Percentiles rank a stretch among this genome's conserved stretches.
phyloP scores from a whole-genome alignment of 2,113 vertebrate species.

The Gnathonemus echidnorhynchus region DNA sequence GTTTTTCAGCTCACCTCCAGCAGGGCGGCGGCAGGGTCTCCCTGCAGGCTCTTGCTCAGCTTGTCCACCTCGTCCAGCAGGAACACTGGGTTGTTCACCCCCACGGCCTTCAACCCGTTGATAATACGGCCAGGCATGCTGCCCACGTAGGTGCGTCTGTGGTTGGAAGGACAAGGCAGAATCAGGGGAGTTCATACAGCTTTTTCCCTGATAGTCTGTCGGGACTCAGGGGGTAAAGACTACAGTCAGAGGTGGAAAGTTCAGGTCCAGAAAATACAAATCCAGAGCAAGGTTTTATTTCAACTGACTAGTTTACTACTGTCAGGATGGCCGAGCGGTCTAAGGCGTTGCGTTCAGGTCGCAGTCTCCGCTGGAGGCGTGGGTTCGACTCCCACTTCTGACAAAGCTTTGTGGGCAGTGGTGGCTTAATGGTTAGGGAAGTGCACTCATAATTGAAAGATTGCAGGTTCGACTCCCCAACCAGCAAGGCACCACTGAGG shows the following conservation, averaged over 20 bases:
- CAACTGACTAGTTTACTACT: neutral
- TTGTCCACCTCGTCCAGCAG: conserved; percentile 96
- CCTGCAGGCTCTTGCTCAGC: conserved; percentile 88
- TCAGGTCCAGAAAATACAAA: neutral
- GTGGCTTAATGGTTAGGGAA: too few relatives aligned
- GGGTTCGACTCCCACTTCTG: conserved; percentile 65
- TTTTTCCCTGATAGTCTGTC: neutral
- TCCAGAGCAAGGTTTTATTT: neutral
- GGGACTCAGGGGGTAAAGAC: neutral
- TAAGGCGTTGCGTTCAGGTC: conserved; percentile 61
- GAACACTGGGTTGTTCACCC: conserved; percentile 92
- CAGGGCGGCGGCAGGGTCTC: conserved; percentile 89
- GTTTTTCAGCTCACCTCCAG: conserved; percentile 72
- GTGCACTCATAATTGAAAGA: too few relatives aligned
- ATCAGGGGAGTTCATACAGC: neutral
- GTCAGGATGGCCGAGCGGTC: conserved; percentile 59
- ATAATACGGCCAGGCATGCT: conserved; percentile 97
- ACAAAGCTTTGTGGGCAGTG: conserved; percentile 26
- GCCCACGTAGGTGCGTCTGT: conserved; percentile 88
- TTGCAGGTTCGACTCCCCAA: too few relatives aligned
- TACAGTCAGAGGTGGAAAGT: neutral
- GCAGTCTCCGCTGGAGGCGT: conserved; percentile 61
- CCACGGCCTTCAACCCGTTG: conserved; percentile 87
- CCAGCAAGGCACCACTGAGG: too few relatives aligned
- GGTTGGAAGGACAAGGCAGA: neutral